Conservation (phyloP, 2,113 vertebrate species). For the Candoia aspera region DNA sequence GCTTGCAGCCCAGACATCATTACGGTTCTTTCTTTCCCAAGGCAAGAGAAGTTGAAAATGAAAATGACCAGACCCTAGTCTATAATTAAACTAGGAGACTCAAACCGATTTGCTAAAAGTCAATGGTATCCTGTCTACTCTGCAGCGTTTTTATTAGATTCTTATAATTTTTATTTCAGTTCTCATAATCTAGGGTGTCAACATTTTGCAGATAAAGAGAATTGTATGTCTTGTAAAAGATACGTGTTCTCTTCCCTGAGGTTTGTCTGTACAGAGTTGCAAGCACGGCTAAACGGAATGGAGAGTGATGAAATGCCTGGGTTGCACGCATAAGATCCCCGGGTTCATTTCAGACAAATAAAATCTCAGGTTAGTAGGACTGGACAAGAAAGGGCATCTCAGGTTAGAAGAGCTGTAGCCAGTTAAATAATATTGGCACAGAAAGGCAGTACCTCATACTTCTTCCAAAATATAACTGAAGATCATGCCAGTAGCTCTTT, state of each 20-base stretch:
- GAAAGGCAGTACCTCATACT: background rate
- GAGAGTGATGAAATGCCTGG: background rate
- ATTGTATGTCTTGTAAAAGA: slow-evolving; percentile 11
- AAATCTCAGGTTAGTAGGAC: too few species aligned
- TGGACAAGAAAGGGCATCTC: background rate
- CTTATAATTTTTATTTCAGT: background rate
- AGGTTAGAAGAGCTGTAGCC: background rate
- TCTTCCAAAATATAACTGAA: background rate
- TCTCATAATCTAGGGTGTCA: background rate
- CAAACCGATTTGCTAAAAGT: background rate
- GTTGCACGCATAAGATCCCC: background rate
- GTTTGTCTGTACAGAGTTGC: background rate
- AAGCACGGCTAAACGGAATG: background rate
- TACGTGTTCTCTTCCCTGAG: background rate
- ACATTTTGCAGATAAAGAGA: background rate
- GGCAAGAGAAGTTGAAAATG: background rate
- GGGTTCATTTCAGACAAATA: background rate
- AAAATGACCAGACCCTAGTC: slow-evolving; percentile 11
- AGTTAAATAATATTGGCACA: background rate
- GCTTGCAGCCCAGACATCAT: background rate
- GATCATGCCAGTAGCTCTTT: background rate
- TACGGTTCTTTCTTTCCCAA: background rate
- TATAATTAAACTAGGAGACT: slow-evolving; percentile 3
- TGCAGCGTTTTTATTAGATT: slow-evolving; percentile 12
- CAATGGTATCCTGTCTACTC: background rate